Base-by-base conservation (phyloP, 1,140 invertebrate genomes). In the Bombus affinis region DNA sequence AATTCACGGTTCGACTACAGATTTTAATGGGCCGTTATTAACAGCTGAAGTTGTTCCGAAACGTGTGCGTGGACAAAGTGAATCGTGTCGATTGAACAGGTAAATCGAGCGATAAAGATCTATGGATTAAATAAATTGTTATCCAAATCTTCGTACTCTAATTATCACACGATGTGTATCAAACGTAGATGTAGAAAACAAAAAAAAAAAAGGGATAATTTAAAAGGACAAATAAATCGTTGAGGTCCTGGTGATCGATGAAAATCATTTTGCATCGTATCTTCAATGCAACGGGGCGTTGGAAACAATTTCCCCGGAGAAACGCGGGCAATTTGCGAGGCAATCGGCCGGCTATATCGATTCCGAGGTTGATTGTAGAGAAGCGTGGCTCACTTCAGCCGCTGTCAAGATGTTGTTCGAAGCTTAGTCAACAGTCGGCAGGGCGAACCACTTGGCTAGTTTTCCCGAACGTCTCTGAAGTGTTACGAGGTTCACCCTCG, bases 281-380 rank as follows among this genome's bases (percentile, higher is more conserved):
- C 13, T 22, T 0, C n/a, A 35, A 70, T 66, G 18, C n/a, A n/a
- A 53, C 70, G 62, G 3, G 47, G 35, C 35, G 42, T 44, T 66
- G 59, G 85, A 87, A 84, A 90, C 86, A 71, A 90, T 89, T 89
- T 82, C 59, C 78, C 65, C 18, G 25, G 65, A 81, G 88, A 57
- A 79, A 89, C 82, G 68, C 22, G 44, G 71, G 82, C 75, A 85
- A 85, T 85, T 66, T 80, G 68, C 72, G 65, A 70, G 53, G 42
- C 84, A 77, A 86, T 88, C 71, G 70, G 59, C 35, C 47, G 62
- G 53, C 22, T 53, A 12, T 44, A 85, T 90, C 89, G 86, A 90
- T 78, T 75, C 44, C 37, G 15, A 78, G 77, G 88, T 75, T 76
- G 81, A 86, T 86, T 86, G 62, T 42, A 13, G 39, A 80, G 73